Base-by-base conservation (phyloP, 1,140 invertebrate genomes). In the Drosophila persimilis region DNA sequence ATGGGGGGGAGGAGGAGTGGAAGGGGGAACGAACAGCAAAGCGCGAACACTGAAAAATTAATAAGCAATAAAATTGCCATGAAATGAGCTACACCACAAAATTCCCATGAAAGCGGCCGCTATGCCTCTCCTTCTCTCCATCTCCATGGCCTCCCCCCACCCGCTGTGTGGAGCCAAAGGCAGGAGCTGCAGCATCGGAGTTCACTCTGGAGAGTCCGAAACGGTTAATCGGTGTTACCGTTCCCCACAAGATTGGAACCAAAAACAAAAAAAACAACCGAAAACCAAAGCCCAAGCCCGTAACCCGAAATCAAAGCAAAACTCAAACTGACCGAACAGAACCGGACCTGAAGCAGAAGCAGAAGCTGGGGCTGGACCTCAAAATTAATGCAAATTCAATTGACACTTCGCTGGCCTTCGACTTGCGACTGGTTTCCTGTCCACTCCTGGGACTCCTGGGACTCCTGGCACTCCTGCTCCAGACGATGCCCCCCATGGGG, bases 1-100 rank as follows among this genome's bases (percentile, higher is more conserved):
- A 0, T 6, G 0, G 11, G 29, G 11, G 13, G 8, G 6, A 15
- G 8, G 3, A 6, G 29, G 2, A 9, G 3, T 2, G 35, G 26
- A 1, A 8, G 39, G 20, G 17, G 31, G 44, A 60, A 43, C 17
- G 57, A 50, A 66, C 41, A 72, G 50, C 54, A 71, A 80, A 84
- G 77, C 77, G 80, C 84, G 67, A 80, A 77, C 76, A 90, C 80
- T 89, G 78, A 86, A 90, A 90, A 90, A 90, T 90, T 90, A 90
- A 90, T 90, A 89, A 90, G 89, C 89, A 89, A 90, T 90, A 90
- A 90, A 90, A 90, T 90, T 90, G 89, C 84, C 89, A 90, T 90
- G 89, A 90, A 90, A 90, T 90, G 85, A 90, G 89, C 80, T 86
- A 61, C 67, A 85, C 80, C 72, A 39, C 59, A 54, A 63, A 77